Evolutionary conservation across 2,888 invertebrate species (phyloP), one percentile per base, ranked within the genome.

Genomic region (Dyspetes luteomarginatus): DNA sequence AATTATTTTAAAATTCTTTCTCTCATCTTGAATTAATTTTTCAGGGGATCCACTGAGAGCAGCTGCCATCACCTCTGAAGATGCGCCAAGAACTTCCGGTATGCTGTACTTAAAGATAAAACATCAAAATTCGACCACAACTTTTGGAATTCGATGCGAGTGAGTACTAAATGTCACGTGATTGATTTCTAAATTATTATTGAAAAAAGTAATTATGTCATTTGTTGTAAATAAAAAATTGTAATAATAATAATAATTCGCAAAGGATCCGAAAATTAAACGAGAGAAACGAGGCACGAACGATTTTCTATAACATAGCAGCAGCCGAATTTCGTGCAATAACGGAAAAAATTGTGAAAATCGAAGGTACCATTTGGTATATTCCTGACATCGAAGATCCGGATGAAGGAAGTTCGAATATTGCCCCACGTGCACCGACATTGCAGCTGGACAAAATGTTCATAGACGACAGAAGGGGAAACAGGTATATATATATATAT

Each of bases 1-100:
- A 60, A 12, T 7, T 58, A 3, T 30, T 4, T 65, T 65, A 12
- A 1, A 5, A 17, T 28, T 28, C 5, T 0, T 55, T 50, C 30
- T 9, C 36, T 62, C n/a, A 19, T 30, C 62, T 12, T 15, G 43
- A 4, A 69, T 52, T 74, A 62, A 69, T 52, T 78, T 82, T 88
- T 69, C 83, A 94, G 94, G 94, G 28, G 91, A 93, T 55, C 94
- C 94, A 82, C 85, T 94, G 1, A 93, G 94, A 86, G 93, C 93
- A 2, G 90, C 92, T 0, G 90, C 93, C 9, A 87, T 88, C n/a
- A 85, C 93, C n/a, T 93, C 93, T 0, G 91, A 91, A 69, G 89
- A 89, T 82, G 92, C 93, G 0, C 88, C 90, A 7, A 90, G 89
- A 69, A 92, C 93, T 4, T 88, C 91, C 68, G 94, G 94, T 15